These are phyloP conservation scores for Orchesella cincta DNA, from an alignment of 1,140 invertebrate genomes.

Conservation along the genomic window DNA sequence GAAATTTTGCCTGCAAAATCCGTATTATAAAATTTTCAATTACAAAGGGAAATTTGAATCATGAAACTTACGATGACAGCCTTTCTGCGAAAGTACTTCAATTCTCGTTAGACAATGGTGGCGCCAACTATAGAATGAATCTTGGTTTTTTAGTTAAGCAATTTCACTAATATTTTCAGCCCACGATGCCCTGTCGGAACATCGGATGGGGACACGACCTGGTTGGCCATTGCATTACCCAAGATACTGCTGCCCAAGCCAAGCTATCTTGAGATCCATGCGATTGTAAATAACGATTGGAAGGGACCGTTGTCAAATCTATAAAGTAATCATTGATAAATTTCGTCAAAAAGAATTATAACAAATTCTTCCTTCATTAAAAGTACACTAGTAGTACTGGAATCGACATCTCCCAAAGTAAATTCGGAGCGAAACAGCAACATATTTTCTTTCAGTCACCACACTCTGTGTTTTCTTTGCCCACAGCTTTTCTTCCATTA, in stretches of 20 bases:
- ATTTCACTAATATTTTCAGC: background rate
- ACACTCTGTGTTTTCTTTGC: background rate
- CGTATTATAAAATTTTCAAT: background rate
- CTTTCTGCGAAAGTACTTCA: background rate
- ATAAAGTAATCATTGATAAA: no score
- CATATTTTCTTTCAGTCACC: constrained; percentile 4
- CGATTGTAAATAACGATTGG: background rate
- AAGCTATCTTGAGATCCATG: background rate
- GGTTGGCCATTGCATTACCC: background rate
- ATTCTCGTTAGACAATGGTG: background rate
- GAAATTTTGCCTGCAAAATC: background rate
- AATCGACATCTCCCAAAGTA: constrained; percentile 1
- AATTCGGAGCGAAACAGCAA: constrained; percentile 14
- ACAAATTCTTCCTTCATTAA: background rate
- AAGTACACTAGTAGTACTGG: background rate
- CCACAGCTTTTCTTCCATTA: background rate
- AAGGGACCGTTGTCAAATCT: constrained; percentile 1
- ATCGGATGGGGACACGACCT: background rate
- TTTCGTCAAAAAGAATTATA: background rate
- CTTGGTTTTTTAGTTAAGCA: background rate
- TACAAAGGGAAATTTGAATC: background rate
- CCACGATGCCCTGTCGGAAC: background rate
- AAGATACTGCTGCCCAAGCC: background rate
- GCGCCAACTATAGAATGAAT: background rate
- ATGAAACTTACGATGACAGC: no score